Evolutionary conservation across 1,140 invertebrate genomes (phyloP), one percentile per base, ranked within the genome.

Genomic region (Luehdorfia chinensis): DNA sequence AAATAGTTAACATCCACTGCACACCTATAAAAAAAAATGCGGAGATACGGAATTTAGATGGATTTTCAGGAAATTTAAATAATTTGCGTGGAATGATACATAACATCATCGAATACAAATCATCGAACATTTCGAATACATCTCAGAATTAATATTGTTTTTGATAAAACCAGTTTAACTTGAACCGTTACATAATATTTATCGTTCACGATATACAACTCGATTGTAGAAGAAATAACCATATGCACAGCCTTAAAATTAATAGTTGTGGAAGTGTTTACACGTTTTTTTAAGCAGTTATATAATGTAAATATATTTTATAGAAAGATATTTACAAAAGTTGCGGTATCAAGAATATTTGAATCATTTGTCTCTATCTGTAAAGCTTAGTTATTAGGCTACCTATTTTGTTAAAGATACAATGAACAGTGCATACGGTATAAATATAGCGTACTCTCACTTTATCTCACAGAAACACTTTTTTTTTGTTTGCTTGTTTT

Each of bases 321-420:
- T 31, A 51, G 59, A 70, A 66, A 61, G 23, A 41, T 79, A 74
- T 77, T 69, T 77, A 83, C 72, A 83, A 74, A 66, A 83, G 75
- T 54, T 52, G 48, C 59, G 66, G 71, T 84, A 80, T 84, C 79
- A 84, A 84, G 79, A 84, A 84, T 84, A 50, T 60, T 30, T 21
- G 34, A 56, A 61, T 47, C 43, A 52, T 71, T 55, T 64, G 55
- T 52, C 44, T 57, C 36, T 28, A 41, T 52, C 30, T 27, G 30
- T 66, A 64, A 67, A 67, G 59, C 59, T 54, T 50, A 51, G 43
- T 47, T 12, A 13, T 60, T 60, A 59, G 61, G 50, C 51, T 47
- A 46, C 55, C 53, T 59, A 33, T 18, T 47, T 18, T 15, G 15
- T 30, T 45, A 53, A 63, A 57, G 37, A 31, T 60, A 60, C 18